A percentile compares a stretch with the other conserved stretches of the same genome.
Conservation (phyloP, 2,113 vertebrate species). For the Hippocampus barbouri region DNA sequence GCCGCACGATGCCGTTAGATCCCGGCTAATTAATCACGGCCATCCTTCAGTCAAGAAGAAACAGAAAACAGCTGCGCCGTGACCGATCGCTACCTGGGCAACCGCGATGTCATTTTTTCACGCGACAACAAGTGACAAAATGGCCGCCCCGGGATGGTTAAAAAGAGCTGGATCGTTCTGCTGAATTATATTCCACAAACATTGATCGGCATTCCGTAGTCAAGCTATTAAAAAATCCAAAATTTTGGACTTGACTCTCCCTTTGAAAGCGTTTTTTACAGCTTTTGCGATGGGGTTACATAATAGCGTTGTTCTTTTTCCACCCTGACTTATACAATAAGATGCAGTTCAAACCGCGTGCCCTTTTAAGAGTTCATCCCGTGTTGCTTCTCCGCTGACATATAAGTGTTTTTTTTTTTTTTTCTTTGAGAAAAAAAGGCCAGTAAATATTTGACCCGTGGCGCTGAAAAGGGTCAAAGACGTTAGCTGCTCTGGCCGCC, state of each 20-base stretch:
- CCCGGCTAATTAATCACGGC: not conserved
- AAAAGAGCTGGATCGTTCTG: too few species aligned
- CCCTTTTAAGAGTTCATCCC: not conserved
- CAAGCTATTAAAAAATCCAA: too few species aligned
- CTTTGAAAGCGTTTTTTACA: too few species aligned
- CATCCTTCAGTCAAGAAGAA: not conserved
- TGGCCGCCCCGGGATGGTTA: too few species aligned
- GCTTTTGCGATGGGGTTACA: not conserved
- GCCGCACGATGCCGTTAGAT: not conserved
- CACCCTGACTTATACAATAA: not conserved
- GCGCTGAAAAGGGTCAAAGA: constrained; percentile 7
- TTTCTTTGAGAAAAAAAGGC: not conserved
- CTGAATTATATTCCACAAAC: too few species aligned
- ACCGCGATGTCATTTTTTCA: too few species aligned
- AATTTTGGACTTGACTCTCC: too few species aligned
- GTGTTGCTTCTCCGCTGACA: constrained; percentile 2
- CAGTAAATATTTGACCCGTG: constrained; percentile 1
- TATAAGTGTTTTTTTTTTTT: not conserved
- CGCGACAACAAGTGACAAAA: too few species aligned
- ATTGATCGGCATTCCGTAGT: too few species aligned
- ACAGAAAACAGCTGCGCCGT: too few species aligned
- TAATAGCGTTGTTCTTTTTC: not conserved
- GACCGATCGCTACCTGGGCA: too few species aligned
- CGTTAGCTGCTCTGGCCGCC: not conserved
- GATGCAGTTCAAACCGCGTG: not conserved